phyloP scores from a whole-genome alignment of 2,113 vertebrate species.

The Elaphurus davidianus region DNA sequence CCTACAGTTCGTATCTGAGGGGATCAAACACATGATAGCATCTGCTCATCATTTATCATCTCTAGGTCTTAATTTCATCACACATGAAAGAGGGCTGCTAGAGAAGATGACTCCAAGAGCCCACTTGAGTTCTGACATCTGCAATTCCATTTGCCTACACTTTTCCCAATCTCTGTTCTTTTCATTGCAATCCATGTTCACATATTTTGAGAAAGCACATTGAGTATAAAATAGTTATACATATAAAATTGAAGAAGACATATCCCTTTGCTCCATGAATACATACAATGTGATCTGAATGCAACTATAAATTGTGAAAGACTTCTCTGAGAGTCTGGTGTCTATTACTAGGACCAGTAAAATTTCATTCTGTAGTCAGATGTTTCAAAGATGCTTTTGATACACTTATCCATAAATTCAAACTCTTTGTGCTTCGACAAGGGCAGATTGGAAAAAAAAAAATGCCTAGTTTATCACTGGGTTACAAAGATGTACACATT shows the following conservation, averaged over 20 bases:
- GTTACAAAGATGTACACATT: not conserved
- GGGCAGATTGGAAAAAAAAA: not conserved
- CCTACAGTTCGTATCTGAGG: not conserved
- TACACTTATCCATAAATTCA: not conserved
- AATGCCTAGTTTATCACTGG: no score
- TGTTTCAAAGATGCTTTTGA: not conserved
- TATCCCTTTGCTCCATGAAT: fast-evolving
- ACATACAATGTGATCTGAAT: not conserved
- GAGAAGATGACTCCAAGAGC: not conserved
- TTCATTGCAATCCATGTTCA: not conserved
- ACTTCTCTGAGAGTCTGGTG: not conserved
- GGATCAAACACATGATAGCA: fast-evolving
- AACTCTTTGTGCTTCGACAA: no score
- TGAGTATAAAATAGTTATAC: fast-evolving
- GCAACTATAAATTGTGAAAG: not conserved
- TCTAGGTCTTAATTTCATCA: not conserved
- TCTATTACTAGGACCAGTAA: not conserved
- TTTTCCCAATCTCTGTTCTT: not conserved
- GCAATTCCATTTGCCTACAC: not conserved
- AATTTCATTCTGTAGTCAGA: fast-evolving
- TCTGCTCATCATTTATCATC: no score
- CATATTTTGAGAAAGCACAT: not conserved
- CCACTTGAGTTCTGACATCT: fast-evolving
- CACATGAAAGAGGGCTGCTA: not conserved
- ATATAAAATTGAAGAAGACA: not conserved